phyloP scores from a whole-genome alignment of 2,888 invertebrate genomes.

The Dynastes grantii region DNA sequence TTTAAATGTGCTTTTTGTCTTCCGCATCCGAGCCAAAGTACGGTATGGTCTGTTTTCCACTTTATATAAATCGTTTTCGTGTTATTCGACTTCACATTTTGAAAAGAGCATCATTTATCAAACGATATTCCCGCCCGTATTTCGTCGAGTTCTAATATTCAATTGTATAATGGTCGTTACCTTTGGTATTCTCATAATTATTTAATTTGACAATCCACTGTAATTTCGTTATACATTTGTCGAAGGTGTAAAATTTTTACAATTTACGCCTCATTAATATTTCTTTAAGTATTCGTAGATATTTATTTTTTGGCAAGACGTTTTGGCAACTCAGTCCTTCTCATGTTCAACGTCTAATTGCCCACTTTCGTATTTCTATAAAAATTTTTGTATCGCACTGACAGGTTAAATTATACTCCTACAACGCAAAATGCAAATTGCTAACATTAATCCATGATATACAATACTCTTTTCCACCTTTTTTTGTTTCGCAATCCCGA shows the following conservation, averaged over 20 bases:
- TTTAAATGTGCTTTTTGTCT: slow-evolving; percentile 15
- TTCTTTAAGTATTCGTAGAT: background rate
- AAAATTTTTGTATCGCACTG: slow-evolving; percentile 1
- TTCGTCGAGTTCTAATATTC: background rate
- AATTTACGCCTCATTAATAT: slow-evolving; percentile 30
- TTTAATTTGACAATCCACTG: too few relatives aligned
- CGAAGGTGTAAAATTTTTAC: background rate
- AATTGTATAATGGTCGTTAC: too few relatives aligned
- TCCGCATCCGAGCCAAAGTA: slow-evolving; percentile 10
- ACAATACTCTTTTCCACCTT: background rate
- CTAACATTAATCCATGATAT: background rate
- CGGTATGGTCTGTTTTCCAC: background rate
- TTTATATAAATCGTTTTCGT: slow-evolving; percentile 15
- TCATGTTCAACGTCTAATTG: slow-evolving; percentile 17
- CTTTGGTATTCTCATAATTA: too few relatives aligned
- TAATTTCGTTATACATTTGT: too few relatives aligned
- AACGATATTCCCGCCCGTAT: background rate
- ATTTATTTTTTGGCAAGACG: slow-evolving; percentile 32
- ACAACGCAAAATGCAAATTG: background rate
- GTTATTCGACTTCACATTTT: background rate
- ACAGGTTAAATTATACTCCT: background rate
- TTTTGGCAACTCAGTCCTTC: slow-evolving; percentile 10
- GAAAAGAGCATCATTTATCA: background rate
- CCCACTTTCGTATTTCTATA: slow-evolving; percentile 2
- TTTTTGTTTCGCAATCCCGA: background rate